Evolutionary conservation across 2,113 vertebrate genomes (phyloP), one percentile per base, ranked within the genome.

Genomic region (Ptilonorhynchus violaceus): DNA sequence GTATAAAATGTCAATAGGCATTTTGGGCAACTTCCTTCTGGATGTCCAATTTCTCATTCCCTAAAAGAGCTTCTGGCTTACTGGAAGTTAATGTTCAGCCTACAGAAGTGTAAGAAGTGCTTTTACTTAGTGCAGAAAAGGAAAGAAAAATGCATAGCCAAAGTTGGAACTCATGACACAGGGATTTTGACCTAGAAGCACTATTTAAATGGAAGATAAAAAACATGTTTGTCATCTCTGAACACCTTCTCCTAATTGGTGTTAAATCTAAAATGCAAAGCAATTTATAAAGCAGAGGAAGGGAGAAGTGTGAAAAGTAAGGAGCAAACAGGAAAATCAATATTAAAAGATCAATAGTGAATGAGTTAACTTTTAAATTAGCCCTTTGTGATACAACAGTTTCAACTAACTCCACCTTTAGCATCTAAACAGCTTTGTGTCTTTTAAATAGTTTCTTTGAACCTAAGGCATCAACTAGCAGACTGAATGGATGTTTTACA

Each of bases 221-320:
- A 93, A 73, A 6, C 56, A 56, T 39, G 73, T 92, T 94, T 95
- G 76, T 86, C 72, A 79, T 92, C 73, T 89, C 80, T 59, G 56
- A 95, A 94, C 80, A 73, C 56, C 67, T 85, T 91, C 53, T 53
- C 83, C 82, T 96, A 96, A 97, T 89, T 95, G 95, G 73, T 89
- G 95, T 92, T 92, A 91, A 91, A 88, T 55, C 68, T 44, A 74
- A 85, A 91, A 94, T 78, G 72, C n/a, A 67, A 79, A 77, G 66
- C 60, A 47, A 67, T 64, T 95, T 93, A 92, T 95, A 84, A 92
- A 83, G 72, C 44, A 72, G 85, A 80, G 88, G 85, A 86, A 49
- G 46, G n/a, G 49, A 92, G 52, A 93, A 73, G 60, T 63, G 83
- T 79, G 78, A 92, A 94, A 95, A 91, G 53, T 82, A 79, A 79